phyloP scores from a whole-genome alignment of 2,113 vertebrate genomes.

The Egretta garzetta region DNA sequence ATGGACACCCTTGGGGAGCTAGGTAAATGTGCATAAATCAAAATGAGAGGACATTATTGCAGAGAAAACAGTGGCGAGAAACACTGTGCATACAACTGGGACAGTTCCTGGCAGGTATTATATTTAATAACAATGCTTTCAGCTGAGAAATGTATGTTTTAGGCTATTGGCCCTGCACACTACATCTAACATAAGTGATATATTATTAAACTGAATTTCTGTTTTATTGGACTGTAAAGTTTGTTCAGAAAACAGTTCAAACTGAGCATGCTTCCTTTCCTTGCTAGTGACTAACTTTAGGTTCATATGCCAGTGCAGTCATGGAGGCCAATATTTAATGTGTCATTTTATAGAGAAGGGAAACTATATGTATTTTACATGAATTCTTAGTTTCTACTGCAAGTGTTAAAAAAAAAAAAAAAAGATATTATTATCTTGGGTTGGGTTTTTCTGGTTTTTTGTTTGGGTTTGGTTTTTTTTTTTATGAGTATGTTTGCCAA shows the following conservation, averaged over 20 bases:
- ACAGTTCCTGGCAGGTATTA: neutral
- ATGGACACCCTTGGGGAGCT: neutral
- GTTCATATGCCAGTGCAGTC: neutral
- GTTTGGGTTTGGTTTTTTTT: too few relatives aligned
- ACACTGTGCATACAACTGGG: neutral
- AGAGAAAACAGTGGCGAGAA: neutral
- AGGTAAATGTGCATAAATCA: constrained; percentile 5
- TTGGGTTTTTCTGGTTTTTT: neutral
- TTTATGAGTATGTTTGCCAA: neutral
- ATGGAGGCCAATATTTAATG: neutral
- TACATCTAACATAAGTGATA: neutral
- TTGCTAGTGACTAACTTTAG: neutral
- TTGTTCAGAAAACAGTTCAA: neutral
- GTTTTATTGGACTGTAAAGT: neutral
- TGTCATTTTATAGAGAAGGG: neutral
- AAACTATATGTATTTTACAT: neutral
- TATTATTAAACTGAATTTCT: neutral
- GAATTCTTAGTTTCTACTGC: neutral
- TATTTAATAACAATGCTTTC: constrained; percentile 26
- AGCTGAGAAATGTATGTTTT: neutral
- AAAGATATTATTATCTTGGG: neutral
- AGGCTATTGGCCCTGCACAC: neutral
- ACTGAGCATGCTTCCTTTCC: neutral
- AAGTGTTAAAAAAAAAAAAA: neutral
- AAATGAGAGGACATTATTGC: neutral